These are phyloP conservation scores for Microtus oregoni DNA, from an alignment of 2,113 vertebrate genomes.

Conservation along the genomic window DNA sequence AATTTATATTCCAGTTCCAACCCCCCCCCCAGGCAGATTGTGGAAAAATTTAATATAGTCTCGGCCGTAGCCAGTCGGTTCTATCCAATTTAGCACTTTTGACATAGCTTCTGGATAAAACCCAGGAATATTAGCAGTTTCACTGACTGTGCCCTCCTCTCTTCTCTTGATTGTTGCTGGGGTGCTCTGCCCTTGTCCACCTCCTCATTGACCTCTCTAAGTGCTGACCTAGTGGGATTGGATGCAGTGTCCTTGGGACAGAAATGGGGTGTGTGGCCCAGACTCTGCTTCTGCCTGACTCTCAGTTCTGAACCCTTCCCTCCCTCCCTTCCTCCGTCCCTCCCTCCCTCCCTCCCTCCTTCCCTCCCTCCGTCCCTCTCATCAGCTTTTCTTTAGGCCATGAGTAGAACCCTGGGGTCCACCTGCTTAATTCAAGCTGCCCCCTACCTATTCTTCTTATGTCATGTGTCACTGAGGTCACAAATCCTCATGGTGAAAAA, in stretches of 20 bases:
- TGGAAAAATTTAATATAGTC: constrained; percentile 22
- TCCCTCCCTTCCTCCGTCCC: accelerated
- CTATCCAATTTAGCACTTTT: constrained; percentile 2
- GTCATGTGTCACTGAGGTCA: neutral
- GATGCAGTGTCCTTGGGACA: neutral
- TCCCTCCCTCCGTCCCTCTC: too few relatives aligned
- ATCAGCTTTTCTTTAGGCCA: neutral
- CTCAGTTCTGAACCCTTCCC: neutral
- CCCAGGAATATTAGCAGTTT: neutral
- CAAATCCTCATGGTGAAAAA: neutral
- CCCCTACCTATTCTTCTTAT: neutral
- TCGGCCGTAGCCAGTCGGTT: neutral
- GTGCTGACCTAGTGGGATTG: neutral
- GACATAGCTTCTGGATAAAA: constrained; percentile 44
- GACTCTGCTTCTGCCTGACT: neutral
- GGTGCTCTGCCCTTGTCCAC: neutral
- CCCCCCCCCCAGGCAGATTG: neutral
- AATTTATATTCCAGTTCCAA: constrained; percentile 62
- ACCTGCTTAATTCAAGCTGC: neutral
- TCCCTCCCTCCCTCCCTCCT: too few relatives aligned
- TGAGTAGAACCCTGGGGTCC: neutral
- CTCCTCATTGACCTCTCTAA: neutral
- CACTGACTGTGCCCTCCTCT: neutral
- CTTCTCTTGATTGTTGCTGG: neutral
- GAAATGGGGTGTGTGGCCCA: accelerated